Base-by-base conservation (phyloP, 2,797 vertebrate species). In the Yasuhikotakia modesta region DNA sequence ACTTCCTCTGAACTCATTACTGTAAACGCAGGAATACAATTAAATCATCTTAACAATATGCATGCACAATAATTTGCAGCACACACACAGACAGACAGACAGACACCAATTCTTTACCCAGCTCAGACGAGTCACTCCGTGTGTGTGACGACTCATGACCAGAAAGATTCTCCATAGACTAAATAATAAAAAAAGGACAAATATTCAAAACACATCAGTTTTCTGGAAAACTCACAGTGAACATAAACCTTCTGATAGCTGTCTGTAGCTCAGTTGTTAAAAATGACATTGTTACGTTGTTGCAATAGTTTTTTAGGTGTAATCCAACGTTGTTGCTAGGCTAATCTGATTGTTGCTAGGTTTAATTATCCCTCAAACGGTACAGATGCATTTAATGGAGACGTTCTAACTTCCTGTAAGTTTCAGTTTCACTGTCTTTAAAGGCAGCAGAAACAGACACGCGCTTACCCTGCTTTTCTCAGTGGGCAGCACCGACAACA, bases 401-500 rank as follows among this genome's bases (percentile, higher is more conserved):
- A 6, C 35, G 35, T 39, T 39, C 61, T 67, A 17, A 45, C 75
- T 70, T 76, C 48, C 70, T 81, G 79, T 79, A 84, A 83, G 21
- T 57, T 55, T 7, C 22, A 24, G 55, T 57, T 27, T 58, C 5
- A 21, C 4, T 58, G 57, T 1, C 10, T 19, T 57, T 57, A 57
- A 57, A 24, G 21, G 21, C 0, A 4, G n/a, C 53, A 55, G 19
- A 72, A 24, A 70, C 39, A 16, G 19, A 75, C 27, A 73, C 63
- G 66, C 19, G 70, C 95, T 92, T 88, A 99, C 97, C 93, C 96
- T 95, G 90, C 93, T 95, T 79, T 94, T 95, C 88, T 99, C 96
- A 0, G 95, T 94, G 0, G 92, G 96, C n/a, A 95, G 93, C 85
- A 97, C 91, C 0, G 96, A 96, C 83, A 99, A 92, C 80, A 99